phyloP scores from a whole-genome alignment of 2,113 vertebrate genomes.

The Prionailurus viverrinus region DNA sequence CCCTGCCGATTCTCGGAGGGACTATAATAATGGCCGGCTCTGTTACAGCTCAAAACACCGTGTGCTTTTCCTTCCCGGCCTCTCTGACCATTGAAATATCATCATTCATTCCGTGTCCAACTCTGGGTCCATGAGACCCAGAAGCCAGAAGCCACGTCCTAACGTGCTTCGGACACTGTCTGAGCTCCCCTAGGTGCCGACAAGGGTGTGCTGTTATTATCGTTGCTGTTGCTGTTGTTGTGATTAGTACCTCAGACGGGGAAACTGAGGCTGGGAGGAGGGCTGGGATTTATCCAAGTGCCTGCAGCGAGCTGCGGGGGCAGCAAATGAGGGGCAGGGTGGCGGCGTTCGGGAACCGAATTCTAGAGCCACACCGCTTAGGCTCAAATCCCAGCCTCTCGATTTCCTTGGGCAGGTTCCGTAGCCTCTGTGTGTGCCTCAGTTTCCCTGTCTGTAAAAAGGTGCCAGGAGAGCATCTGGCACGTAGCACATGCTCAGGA shows the following conservation, averaged over 20 bases:
- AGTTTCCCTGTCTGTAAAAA: not conserved
- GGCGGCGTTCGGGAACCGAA: not conserved
- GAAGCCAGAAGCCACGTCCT: not conserved
- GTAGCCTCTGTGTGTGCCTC: not conserved
- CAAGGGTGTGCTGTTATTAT: not conserved
- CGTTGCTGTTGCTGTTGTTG: too few species aligned
- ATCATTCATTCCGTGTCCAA: too few species aligned
- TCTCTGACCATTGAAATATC: not conserved
- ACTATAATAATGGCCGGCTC: accelerated
- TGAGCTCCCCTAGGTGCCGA: accelerated
- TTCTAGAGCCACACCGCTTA: not conserved
- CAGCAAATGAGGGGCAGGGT: not conserved
- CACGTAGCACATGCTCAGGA: accelerated
- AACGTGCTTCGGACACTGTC: not conserved
- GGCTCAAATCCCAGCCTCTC: not conserved
- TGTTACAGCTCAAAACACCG: not conserved
- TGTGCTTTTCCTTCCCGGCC: not conserved
- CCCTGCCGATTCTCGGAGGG: not conserved
- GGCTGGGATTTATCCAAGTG: not conserved
- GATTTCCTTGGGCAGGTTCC: not conserved
- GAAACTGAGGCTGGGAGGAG: not conserved
- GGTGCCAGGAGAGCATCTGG: not conserved
- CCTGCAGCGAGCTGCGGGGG: not conserved
- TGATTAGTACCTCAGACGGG: too few species aligned
- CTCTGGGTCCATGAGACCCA: not conserved